phyloP scores from a whole-genome alignment of 2,113 vertebrate genomes.

The Gracilinanus agilis region DNA sequence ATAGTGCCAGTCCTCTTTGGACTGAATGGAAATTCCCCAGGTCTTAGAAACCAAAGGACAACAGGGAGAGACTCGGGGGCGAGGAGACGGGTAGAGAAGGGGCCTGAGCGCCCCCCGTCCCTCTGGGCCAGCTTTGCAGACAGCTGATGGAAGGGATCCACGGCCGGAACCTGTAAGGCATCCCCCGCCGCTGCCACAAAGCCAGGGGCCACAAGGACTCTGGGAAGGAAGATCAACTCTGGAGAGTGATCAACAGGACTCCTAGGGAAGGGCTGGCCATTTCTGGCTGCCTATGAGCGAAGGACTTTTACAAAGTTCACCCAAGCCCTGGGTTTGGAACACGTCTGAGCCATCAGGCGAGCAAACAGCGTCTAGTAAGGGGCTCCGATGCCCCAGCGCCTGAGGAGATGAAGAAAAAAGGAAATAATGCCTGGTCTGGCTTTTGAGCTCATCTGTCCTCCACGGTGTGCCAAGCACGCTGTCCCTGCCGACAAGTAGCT shows the following conservation, averaged over 20 bases:
- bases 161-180: rapidly evolving
- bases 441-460: not conserved
- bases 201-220: too few species aligned
- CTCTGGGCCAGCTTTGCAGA: not conserved
- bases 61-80: not conserved
- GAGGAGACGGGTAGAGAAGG: not conserved
- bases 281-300: not conserved
- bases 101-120: not conserved
- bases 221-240: not conserved
- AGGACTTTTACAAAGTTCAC: not conserved
- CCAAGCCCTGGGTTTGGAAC: not conserved
- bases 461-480: not conserved
- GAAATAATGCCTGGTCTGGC: not conserved
- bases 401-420: not conserved
- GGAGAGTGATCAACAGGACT: not conserved
- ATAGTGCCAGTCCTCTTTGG: not conserved
- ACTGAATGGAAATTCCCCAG: not conserved
- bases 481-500: not conserved
- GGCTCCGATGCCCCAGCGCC: not conserved
- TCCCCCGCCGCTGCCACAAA: not conserved
- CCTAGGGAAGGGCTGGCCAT: not conserved
- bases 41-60: not conserved
- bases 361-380: not conserved
- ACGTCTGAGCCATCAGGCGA: rapidly evolving
- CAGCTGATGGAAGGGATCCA: rapidly evolving